Base-by-base conservation (phyloP, 1,140 invertebrate genomes). In the Halyomorpha halys region DNA sequence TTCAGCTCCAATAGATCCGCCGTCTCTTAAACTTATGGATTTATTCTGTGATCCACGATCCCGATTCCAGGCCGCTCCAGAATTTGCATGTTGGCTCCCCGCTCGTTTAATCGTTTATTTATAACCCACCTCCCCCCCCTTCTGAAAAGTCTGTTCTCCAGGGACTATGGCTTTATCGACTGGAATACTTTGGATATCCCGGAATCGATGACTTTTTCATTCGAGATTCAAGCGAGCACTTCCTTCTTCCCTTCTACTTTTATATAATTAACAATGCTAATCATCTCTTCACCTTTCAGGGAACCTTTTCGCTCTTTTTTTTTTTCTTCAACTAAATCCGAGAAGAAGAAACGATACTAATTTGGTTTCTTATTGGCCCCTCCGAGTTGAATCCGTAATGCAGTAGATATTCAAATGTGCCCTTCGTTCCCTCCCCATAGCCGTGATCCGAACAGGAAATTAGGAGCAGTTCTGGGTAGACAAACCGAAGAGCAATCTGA, bases 221-320 rank as follows among this genome's bases (percentile, higher is more conserved):
- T 47, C 45, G 18, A 13, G 14, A 47, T 47, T 47, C 45, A 47
- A 4, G 2, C 3, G 62, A 23, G 34, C 39, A 39, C n/a, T n/a
- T n/a, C n/a, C n/a, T n/a, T n/a, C n/a, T n/a, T n/a, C 44, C 56
- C 47, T 59, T 45, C 60, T 19, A 54, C 47, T 60, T 56, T 64
- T 53, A 44, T 49, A 51, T 61, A 66, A 66, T 66, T 66, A 66
- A 66, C 47, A 66, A 66, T 66, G 65, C 61, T 66, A 66, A 66
- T 66, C 47, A 63, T 61, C 56, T 27, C 30, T n/a, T n/a, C 61
- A 27, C 49, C 23, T 30, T 23, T 63, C 62, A 30, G n/a, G 27
- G 27, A 51, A 63, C 44, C 25, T 54, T 18, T 54, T 54, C 19
- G 14, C 30, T 59, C 65, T 68, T 61, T 68, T 68, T 66, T 47